Conservation (phyloP, 2,888 invertebrate species). For the Thymelicus sylvestris region DNA sequence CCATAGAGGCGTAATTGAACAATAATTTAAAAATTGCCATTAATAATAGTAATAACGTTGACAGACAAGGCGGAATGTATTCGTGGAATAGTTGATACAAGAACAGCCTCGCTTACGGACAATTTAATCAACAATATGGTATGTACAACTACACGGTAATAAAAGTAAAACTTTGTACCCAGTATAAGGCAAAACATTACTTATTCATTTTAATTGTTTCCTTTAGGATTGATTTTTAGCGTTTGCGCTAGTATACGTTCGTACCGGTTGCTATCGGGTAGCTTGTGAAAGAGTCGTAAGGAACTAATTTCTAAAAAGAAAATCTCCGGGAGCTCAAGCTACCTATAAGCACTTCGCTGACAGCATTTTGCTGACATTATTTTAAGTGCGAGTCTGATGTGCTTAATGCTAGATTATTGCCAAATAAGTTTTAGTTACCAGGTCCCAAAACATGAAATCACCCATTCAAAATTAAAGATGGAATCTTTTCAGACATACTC, state of each 20-base stretch:
- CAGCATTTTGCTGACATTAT: too few relatives aligned
- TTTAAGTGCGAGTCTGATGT: too few relatives aligned
- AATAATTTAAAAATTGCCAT: slow-evolving; percentile 10
- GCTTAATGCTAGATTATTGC: too few relatives aligned
- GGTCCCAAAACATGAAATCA: too few relatives aligned
- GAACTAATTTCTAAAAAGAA: not conserved
- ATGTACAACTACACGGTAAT: slow-evolving; percentile 28
- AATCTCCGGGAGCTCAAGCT: too few relatives aligned
- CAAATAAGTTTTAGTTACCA: too few relatives aligned
- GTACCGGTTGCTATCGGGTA: not conserved
- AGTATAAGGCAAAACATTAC: slow-evolving; percentile 26
- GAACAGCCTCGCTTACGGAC: slow-evolving; percentile 22
- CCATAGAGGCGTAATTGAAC: slow-evolving; percentile 5
- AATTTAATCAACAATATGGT: slow-evolving; percentile 24
- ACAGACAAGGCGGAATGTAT: slow-evolving; percentile 36
- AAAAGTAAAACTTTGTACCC: slow-evolving; percentile 29
- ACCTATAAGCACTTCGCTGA: too few relatives aligned
- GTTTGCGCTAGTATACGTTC: not conserved
- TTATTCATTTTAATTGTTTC: slow-evolving; percentile 5
- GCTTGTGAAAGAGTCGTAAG: not conserved
- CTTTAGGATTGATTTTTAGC: not conserved
- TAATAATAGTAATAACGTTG: slow-evolving; percentile 23
- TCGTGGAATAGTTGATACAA: slow-evolving; percentile 27
- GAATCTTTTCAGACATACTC: too few relatives aligned
- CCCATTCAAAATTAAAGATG: too few relatives aligned